These are phyloP conservation scores for Clusia tigrina DNA, from an alignment of 2,888 invertebrate genomes.

Conservation along the genomic window DNA sequence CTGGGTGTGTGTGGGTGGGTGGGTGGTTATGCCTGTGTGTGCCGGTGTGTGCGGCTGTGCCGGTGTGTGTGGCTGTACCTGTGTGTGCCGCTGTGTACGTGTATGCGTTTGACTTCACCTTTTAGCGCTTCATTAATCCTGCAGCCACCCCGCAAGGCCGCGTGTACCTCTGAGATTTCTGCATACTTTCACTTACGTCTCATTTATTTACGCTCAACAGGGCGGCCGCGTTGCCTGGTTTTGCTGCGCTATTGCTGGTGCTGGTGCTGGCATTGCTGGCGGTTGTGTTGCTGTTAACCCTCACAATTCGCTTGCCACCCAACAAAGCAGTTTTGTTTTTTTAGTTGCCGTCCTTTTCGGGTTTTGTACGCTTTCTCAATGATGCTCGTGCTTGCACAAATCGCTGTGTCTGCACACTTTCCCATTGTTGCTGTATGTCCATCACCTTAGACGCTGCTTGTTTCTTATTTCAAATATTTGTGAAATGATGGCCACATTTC, in stretches of 20 bases:
- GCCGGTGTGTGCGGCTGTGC: no score
- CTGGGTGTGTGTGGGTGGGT: no score
- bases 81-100: conserved; percentile 5
- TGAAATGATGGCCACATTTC: no score
- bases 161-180: conserved; percentile 2
- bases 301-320: background rate
- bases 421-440: background rate
- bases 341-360: background rate
- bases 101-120: background rate
- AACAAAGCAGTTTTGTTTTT: background rate
- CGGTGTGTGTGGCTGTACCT: conserved; percentile 2
- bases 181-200: background rate
- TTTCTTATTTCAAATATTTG: background rate
- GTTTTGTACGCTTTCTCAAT: background rate
- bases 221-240: background rate
- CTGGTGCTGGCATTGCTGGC: no score
- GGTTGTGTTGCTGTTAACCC: no score
- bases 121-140: background rate
- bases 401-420: background rate
- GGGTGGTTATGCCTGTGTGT: no score
- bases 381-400: background rate
- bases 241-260: no score
- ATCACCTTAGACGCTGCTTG: background rate
- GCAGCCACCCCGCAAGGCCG: no score
- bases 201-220: background rate